These are phyloP conservation scores for Dryobotodes eremita DNA, from an alignment of 2,888 invertebrate genomes.

Conservation along the genomic window DNA sequence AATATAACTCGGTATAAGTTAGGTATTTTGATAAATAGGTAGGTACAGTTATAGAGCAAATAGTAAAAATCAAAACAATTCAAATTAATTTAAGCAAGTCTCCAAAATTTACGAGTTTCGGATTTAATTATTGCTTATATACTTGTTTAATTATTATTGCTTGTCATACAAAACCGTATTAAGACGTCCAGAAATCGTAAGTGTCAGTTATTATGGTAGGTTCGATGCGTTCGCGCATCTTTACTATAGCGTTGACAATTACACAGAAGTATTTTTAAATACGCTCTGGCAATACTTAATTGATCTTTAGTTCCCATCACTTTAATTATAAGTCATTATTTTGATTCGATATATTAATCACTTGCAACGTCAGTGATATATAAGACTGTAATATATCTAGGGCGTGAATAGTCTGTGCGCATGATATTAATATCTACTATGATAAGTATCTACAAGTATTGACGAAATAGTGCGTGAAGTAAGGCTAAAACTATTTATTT, in stretches of 20 bases:
- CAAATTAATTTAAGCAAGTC: neutral
- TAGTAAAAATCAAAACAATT: neutral
- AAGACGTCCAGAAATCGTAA: neutral
- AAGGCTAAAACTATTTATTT: slow-evolving; percentile 17
- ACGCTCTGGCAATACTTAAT: slow-evolving; percentile 11
- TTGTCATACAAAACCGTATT: slow-evolving; percentile 9
- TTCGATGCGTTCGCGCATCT: slow-evolving; percentile 7
- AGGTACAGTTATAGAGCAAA: too few relatives aligned
- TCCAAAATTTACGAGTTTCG: neutral
- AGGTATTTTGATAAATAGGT: neutral
- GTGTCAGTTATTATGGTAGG: slow-evolving; percentile 7
- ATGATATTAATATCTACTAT: slow-evolving; percentile 29
- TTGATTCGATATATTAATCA: neutral
- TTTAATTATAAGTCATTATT: neutral
- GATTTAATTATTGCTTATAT: neutral
- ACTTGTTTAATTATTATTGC: neutral
- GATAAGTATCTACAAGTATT: neutral
- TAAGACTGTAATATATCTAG: neutral
- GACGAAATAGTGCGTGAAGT: slow-evolving; percentile 55
- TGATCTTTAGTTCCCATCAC: slow-evolving; percentile 1
- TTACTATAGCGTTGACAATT: neutral
- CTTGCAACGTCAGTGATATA: slow-evolving; percentile 9
- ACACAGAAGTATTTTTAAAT: neutral
- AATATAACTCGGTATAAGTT: neutral
- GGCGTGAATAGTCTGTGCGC: slow-evolving; percentile 21